phyloP scores from a whole-genome alignment of 2,888 invertebrate genomes.

The Heliconius cydno region DNA sequence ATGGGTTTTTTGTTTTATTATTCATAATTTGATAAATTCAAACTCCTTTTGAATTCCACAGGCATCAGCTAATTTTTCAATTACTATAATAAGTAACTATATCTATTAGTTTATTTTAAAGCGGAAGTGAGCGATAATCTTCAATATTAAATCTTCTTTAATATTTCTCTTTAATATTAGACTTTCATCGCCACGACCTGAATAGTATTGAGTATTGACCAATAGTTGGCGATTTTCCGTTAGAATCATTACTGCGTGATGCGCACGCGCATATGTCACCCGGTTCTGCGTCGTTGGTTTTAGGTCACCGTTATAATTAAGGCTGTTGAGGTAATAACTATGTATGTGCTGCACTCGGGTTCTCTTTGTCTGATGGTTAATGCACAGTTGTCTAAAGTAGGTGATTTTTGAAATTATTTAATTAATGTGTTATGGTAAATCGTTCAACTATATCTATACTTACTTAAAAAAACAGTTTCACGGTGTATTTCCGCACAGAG shows the following conservation, averaged over 20 bases:
- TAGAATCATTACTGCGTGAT: slow-evolving; percentile 53
- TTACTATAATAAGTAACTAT: too few relatives aligned
- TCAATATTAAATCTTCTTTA: not conserved
- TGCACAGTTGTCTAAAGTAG: slow-evolving; percentile 1
- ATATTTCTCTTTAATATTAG: slow-evolving; percentile 1
- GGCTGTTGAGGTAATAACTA: slow-evolving; percentile 32
- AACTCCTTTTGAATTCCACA: too few relatives aligned
- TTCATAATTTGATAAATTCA: too few relatives aligned
- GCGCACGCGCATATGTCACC: slow-evolving; percentile 64
- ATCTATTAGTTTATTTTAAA: not conserved
- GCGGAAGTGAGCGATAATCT: not conserved
- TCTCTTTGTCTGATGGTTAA: slow-evolving; percentile 12
- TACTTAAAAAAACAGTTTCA: too few relatives aligned
- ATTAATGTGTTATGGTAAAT: not conserved
- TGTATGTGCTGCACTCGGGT: slow-evolving; percentile 15
- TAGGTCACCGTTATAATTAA: slow-evolving; percentile 48
- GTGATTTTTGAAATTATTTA: not conserved
- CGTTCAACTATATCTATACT: too few relatives aligned
- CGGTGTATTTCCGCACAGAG: too few relatives aligned
- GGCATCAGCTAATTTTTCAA: too few relatives aligned
- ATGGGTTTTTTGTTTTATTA: too few relatives aligned
- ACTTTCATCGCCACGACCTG: slow-evolving; percentile 47
- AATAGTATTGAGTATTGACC: slow-evolving; percentile 46
- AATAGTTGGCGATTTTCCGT: slow-evolving; percentile 58
- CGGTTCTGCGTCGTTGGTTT: slow-evolving; percentile 58